phyloP scores from a whole-genome alignment of 2,797 vertebrate species.

The Coracias cyanogaster region DNA sequence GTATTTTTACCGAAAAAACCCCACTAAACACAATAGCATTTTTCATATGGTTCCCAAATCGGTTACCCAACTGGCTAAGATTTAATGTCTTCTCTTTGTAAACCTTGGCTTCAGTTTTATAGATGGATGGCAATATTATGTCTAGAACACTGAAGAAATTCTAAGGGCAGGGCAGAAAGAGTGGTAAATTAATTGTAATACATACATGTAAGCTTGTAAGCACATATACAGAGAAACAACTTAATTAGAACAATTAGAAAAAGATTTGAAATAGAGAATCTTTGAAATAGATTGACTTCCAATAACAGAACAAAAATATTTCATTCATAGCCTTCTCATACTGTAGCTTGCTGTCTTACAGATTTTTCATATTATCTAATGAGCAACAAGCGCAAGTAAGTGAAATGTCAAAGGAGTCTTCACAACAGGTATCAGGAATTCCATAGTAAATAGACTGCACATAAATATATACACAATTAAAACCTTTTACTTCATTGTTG shows the following conservation, averaged over 20 bases:
- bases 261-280: background rate
- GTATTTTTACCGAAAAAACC: background rate
- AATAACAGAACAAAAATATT: background rate
- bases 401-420: background rate
- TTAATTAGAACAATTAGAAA: background rate
- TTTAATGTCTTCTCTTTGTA: background rate
- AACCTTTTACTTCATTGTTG: background rate
- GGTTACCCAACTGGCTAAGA: background rate
- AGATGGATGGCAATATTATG: background rate
- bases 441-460: background rate
- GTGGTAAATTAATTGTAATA: background rate
- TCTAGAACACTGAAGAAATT: background rate
- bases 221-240: background rate
- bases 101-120: background rate
- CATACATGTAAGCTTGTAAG: background rate
- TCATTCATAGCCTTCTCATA: background rate
- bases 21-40: background rate
- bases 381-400: background rate
- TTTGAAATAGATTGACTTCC: background rate
- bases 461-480: background rate
- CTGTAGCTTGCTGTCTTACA: background rate
- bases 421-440: background rate
- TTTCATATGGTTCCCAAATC: background rate
- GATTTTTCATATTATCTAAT: background rate
- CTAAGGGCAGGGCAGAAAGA: background rate